phyloP scores from a whole-genome alignment of 2,888 invertebrate genomes.

The Galerucella pusilla region DNA sequence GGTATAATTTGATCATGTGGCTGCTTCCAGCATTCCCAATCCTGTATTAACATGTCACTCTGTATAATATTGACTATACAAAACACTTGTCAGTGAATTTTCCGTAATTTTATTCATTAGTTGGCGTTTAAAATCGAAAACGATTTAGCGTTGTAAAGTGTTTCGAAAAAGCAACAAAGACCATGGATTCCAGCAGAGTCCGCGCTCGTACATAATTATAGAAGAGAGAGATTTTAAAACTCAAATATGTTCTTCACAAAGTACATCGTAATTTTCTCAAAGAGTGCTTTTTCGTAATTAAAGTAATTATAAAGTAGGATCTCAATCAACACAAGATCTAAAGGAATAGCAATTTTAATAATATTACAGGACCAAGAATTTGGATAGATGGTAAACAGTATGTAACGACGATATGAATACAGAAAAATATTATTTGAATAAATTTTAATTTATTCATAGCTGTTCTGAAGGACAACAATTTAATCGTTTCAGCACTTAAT shows the following conservation, averaged over 20 bases:
- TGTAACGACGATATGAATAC: slow-evolving; percentile 10
- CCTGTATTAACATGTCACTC: not conserved
- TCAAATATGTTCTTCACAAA: slow-evolving; percentile 52
- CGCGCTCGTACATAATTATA: slow-evolving; percentile 30
- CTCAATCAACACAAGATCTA: slow-evolving; percentile 53
- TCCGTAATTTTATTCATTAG: slow-evolving; percentile 11
- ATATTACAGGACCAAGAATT: slow-evolving; percentile 36
- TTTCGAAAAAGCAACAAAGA: slow-evolving; percentile 22
- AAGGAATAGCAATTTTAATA: slow-evolving; percentile 30
- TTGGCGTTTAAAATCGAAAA: slow-evolving; percentile 14
- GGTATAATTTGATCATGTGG: too few relatives aligned
- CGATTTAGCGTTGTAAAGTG: slow-evolving; percentile 18
- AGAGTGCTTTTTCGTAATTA: slow-evolving; percentile 59
- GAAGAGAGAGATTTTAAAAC: slow-evolving; percentile 46
- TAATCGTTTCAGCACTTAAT: too few relatives aligned
- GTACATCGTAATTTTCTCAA: slow-evolving; percentile 53
- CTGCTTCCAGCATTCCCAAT: too few relatives aligned
- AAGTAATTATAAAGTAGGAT: slow-evolving; percentile 59
- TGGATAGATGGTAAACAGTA: slow-evolving; percentile 13
- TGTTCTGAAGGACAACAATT: too few relatives aligned
- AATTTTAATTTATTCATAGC: not conserved
- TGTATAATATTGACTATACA: not conserved
- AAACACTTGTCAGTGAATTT: not conserved
- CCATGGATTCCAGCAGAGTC: slow-evolving; percentile 18
- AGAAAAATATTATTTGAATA: slow-evolving; percentile 12